Conservation (phyloP, 2,888 invertebrate species). For the Athalia cordata region DNA sequence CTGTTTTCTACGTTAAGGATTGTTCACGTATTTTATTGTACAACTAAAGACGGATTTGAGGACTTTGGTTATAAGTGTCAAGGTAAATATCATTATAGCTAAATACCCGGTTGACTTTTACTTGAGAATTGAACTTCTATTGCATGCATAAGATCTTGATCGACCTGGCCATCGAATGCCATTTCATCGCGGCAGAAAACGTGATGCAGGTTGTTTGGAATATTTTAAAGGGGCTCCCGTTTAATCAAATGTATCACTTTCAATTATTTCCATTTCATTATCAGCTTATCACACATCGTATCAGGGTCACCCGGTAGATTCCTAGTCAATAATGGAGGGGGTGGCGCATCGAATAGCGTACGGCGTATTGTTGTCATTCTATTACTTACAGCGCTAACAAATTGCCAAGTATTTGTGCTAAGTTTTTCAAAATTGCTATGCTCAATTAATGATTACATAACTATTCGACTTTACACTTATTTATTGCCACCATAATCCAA, state of each 20-base stretch:
- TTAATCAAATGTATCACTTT: background rate
- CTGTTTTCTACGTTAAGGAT: constrained; percentile 53
- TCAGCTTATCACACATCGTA: background rate
- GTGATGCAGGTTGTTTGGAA: constrained; percentile 23
- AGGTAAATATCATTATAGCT: constrained; percentile 26
- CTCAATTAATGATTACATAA: background rate
- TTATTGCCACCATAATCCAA: background rate
- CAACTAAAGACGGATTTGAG: constrained; percentile 10
- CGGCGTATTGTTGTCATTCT: constrained; percentile 45
- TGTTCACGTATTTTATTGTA: constrained; percentile 1
- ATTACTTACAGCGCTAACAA: constrained; percentile 6
- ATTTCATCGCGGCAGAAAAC: constrained; percentile 27
- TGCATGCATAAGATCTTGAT: constrained; percentile 5
- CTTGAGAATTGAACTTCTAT: background rate
- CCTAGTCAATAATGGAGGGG: constrained; percentile 46
- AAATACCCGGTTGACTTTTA: background rate
- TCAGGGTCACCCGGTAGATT: constrained; percentile 43
- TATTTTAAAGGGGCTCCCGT: constrained; percentile 30
- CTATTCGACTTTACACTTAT: background rate
- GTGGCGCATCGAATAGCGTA: constrained; percentile 36
- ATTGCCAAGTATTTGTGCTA: background rate
- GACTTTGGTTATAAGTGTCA: background rate
- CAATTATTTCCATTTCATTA: background rate
- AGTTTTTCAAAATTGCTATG: background rate
- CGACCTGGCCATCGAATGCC: background rate